These are phyloP conservation scores for Circaetus cinerascens DNA, from an alignment of 2,113 vertebrate species.

Conservation along the genomic window DNA sequence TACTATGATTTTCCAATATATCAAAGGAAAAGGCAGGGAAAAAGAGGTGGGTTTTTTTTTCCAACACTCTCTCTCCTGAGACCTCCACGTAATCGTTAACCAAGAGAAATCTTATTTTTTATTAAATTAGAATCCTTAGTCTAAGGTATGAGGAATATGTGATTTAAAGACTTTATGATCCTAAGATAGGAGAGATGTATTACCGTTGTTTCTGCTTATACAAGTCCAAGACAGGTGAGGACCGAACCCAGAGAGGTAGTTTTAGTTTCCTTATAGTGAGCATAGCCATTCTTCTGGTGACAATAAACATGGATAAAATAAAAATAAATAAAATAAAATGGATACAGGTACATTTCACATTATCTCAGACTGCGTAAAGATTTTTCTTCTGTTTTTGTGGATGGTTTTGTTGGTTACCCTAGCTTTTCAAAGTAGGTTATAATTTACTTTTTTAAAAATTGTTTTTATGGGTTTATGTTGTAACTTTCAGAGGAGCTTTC, in stretches of 20 bases:
- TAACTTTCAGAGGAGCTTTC: background rate
- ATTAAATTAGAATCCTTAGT: background rate
- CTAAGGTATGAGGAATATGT: background rate
- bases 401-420: background rate
- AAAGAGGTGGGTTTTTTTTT: rapidly evolving
- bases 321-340: background rate
- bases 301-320: background rate
- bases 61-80: background rate
- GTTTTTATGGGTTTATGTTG: background rate
- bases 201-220: background rate
- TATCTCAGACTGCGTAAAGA: background rate
- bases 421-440: background rate
- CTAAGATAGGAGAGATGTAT: background rate
- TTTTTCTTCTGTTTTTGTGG: background rate
- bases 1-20: background rate
- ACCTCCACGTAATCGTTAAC: background rate
- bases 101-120: background rate
- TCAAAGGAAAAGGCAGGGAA: background rate
- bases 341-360: background rate
- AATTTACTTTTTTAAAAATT: background rate
- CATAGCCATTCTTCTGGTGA: background rate
- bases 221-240: background rate
- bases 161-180: background rate
- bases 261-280: background rate
- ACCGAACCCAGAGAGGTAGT: background rate